Conservation (phyloP, 2,113 vertebrate species). For the Maccullochella peelii region DNA sequence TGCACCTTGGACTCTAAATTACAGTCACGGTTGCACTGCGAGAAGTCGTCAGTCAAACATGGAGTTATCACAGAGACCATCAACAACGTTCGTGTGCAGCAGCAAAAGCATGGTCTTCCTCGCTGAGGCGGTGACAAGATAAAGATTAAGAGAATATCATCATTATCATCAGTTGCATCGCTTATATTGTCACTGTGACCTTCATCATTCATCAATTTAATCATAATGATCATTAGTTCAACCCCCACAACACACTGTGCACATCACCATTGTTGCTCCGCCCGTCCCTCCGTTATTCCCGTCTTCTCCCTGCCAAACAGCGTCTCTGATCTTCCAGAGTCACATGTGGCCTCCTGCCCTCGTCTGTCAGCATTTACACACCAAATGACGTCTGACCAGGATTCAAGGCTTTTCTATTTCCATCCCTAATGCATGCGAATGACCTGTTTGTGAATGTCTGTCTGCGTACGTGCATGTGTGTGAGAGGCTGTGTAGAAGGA, state of each 20-base stretch:
- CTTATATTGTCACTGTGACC: slow-evolving; percentile 52
- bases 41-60: slow-evolving; percentile 15
- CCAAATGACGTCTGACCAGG: slow-evolving; percentile 58
- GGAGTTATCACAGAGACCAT: slow-evolving; percentile 33
- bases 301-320: slow-evolving; percentile 19
- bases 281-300: slow-evolving; percentile 17
- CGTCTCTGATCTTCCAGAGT: slow-evolving; percentile 19
- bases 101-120: neutral
- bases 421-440: slow-evolving; percentile 47
- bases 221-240: slow-evolving; percentile 46
- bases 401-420: slow-evolving; percentile 55
- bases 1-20: slow-evolving; percentile 22
- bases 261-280: neutral
- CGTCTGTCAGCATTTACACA: slow-evolving; percentile 59
- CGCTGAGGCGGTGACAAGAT: slow-evolving; percentile 6
- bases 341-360: slow-evolving; percentile 32
- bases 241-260: slow-evolving; percentile 8
- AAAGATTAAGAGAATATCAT: slow-evolving; percentile 49
- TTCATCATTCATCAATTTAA: slow-evolving; percentile 54
- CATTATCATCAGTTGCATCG: slow-evolving; percentile 40
- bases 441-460: slow-evolving; percentile 22
- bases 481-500: neutral
- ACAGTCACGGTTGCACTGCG: neutral
- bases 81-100: slow-evolving; percentile 10
- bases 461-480: slow-evolving; percentile 12